Evolutionary conservation across 2,888 invertebrate genomes (phyloP), one percentile per base, ranked within the genome.

Genomic region (Meta bourneti): DNA sequence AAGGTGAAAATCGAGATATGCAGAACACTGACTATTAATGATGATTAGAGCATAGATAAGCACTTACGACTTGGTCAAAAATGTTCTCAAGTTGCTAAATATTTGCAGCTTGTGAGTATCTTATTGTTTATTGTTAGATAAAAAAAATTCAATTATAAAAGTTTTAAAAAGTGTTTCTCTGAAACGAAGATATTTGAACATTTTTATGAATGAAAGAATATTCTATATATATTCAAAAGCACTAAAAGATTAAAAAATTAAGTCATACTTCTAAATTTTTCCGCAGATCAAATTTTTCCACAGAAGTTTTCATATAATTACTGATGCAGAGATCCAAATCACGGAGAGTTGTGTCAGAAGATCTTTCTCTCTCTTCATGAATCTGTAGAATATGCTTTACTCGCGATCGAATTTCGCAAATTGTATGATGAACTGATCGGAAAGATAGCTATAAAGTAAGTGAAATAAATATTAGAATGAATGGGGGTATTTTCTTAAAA

Each of bases 331-430:
- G 93, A 93, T 95, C 95, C 91, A 95, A 93, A 69, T 95, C 94
- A 54, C 92, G 86, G 51, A 94, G 93, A 6, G 94, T 93, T 7
- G 94, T 93, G 83, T 94, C 94, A 0, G 93, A 92, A 49, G 93
- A 90, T 69, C 93, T 89, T 69, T 94, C 93, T 77, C 75, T 82
- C 0, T 86, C 84, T 51, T 93, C 88, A 74, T 95, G 95, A 90
- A 95, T 94, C 93, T 96, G 95, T 8, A 98, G 96, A 54, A 96
- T 95, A 16, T 96, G 96, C 93, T 97, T 96, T 81, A 97, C 96
- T 94, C 97, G 97, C 92, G 96, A 96, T 93, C 97, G 96, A 94
- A 97, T 97, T 90, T 97, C 96, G 94, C 97, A 96, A 91, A 97
- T 96, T 19, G 94, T 94, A 94, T 97, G 96, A 94, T 96, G 96